Evolutionary conservation across 2,797 vertebrate genomes (phyloP).

Genomic region (Taeniopygia guttata): DNA sequence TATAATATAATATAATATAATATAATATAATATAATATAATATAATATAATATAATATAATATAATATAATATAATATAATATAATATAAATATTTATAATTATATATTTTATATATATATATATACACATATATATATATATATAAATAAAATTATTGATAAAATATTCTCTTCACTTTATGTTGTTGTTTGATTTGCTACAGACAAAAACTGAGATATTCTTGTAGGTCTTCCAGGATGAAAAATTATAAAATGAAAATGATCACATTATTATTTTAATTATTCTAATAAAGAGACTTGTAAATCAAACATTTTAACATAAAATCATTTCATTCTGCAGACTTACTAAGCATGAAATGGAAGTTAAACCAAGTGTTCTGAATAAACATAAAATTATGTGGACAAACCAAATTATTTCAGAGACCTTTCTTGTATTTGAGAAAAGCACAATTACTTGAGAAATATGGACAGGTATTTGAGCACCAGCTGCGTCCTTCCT

Average conservation of each 20-base stretch:
- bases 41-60: too few relatives aligned
- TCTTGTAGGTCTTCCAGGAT: neutral
- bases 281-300: neutral
- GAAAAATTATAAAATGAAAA: neutral
- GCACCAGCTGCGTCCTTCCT: neutral
- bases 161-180: neutral
- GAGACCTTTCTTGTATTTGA: neutral
- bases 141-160: too few relatives aligned
- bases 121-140: too few relatives aligned
- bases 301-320: constrained; percentile 6
- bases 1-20: too few relatives aligned
- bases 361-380: neutral
- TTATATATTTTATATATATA: too few relatives aligned
- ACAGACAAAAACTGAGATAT: neutral
- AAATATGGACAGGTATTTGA: neutral
- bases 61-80: too few relatives aligned
- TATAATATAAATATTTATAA: too few relatives aligned
- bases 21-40: too few relatives aligned
- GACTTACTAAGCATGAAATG: neutral
- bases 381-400: neutral
- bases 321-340: neutral
- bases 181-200: neutral
- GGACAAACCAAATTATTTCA: neutral
- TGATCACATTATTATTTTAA: neutral
- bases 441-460: neutral